Percentiles rank a stretch among this genome's conserved stretches.
phyloP scores from a whole-genome alignment of 2,113 vertebrate genomes.

The Pterocles gutturalis region DNA sequence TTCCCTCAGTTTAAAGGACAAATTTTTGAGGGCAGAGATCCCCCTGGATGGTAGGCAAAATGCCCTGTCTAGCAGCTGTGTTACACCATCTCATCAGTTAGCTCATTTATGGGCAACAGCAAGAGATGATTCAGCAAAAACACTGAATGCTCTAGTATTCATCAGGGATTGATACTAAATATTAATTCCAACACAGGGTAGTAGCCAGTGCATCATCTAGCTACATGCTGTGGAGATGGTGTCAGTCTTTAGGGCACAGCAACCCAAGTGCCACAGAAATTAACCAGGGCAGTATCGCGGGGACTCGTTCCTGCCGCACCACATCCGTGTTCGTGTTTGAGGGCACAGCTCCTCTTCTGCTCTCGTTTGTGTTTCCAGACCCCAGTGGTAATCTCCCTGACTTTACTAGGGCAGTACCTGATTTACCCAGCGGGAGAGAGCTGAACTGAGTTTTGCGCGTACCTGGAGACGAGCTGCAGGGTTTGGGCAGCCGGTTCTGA shows the following conservation, averaged over 20 bases:
- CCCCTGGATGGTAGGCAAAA: not conserved
- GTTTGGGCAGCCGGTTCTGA: not conserved
- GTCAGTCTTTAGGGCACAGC: not conserved
- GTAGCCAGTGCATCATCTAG: not conserved
- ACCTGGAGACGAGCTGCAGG: not conserved
- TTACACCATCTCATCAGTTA: not conserved
- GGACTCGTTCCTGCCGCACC: not conserved
- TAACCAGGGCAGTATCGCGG: not conserved
- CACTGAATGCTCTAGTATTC: not conserved
- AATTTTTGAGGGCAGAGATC: not conserved
- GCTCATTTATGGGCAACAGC: not conserved
- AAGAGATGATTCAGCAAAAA: not conserved
- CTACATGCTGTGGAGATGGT: not conserved
- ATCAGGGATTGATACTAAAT: not conserved
- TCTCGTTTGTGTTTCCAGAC: conserved; percentile 23
- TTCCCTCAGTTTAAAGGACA: not conserved
- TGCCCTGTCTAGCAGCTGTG: not conserved
- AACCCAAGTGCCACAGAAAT: not conserved
- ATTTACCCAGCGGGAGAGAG: not conserved
- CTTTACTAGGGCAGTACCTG: conserved; percentile 28
- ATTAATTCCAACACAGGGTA: not conserved
- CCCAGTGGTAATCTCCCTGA: conserved; percentile 2
- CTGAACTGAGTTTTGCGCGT: not conserved
- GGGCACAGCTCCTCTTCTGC: not conserved
- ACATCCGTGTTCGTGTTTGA: not conserved